Evolutionary conservation across 1,140 invertebrate species (phyloP).

Genomic region (Musca domestica): DNA sequence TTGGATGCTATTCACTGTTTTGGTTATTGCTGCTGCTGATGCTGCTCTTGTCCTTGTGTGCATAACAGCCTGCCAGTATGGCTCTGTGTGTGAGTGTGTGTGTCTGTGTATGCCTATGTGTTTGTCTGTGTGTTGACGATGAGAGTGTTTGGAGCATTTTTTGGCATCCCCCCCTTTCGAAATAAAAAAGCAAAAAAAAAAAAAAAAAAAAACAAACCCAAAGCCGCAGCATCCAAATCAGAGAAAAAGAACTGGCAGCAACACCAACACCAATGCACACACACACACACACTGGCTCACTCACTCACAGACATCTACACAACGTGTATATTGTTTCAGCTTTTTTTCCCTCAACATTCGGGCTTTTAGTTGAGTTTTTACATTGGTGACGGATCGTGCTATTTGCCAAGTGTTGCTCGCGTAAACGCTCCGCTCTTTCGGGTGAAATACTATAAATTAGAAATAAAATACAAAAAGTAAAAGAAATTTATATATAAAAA

Average conservation of each 20-base stretch:
- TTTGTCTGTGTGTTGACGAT: no score
- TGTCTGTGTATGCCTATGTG: slow-evolving; percentile 21
- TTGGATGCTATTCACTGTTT: slow-evolving; percentile 13
- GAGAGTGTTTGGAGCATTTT: slow-evolving; percentile 1
- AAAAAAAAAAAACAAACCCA: no score
- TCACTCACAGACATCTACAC: slow-evolving; percentile 30
- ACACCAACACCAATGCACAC: no score
- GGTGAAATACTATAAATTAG: no score
- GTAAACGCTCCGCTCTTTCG: slow-evolving; percentile 20
- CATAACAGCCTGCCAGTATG: background rate
- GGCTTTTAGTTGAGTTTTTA: slow-evolving; percentile 55
- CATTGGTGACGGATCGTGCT: slow-evolving; percentile 55
- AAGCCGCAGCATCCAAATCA: no score
- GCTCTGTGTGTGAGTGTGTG: background rate
- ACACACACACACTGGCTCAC: no score
- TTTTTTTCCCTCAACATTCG: slow-evolving; percentile 51
- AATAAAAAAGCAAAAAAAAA: no score
- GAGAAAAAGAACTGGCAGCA: no score
- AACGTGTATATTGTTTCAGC: slow-evolving; percentile 53
- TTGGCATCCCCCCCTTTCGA: background rate
- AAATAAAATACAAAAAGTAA: no score
- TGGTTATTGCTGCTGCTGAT: slow-evolving; percentile 15
- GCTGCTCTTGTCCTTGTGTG: slow-evolving; percentile 16
- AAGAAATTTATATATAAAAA: background rate
- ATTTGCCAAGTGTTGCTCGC: slow-evolving; percentile 32